Evolutionary conservation across 2,888 invertebrate genomes (phyloP).

Genomic region (Polydesmus complanatus): DNA sequence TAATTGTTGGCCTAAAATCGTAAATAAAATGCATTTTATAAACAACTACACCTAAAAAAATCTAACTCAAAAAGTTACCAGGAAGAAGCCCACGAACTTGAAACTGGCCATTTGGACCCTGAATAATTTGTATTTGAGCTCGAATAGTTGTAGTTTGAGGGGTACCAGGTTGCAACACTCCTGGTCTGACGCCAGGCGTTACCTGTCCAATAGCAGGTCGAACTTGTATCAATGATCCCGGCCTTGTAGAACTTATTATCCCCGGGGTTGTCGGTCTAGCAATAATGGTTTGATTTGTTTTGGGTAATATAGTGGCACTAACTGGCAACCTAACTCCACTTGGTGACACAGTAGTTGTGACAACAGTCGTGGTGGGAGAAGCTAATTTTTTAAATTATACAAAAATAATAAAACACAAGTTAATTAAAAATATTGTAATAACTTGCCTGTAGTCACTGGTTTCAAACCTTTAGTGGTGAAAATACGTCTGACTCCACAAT

Average conservation of each 20-base stretch:
- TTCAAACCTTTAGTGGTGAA: conserved; percentile 22
- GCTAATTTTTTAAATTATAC: too few species aligned
- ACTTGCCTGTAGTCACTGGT: conserved; percentile 14
- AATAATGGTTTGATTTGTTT: conserved; percentile 11
- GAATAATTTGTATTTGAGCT: conserved; percentile 62
- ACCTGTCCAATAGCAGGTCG: conserved; percentile 6
- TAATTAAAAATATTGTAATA: not conserved
- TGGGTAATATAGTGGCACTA: conserved; percentile 22
- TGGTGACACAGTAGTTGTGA: conserved; percentile 9
- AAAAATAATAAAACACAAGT: not conserved
- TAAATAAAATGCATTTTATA: not conserved
- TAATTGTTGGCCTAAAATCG: conserved; percentile 54
- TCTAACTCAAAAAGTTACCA: conserved; percentile 36
- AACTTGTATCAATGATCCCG: not conserved
- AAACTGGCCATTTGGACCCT: conserved; percentile 77
- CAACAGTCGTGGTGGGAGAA: conserved; percentile 5
- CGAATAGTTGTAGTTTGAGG: conserved; percentile 18
- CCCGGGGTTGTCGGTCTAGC: conserved; percentile 35
- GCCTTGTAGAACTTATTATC: not conserved
- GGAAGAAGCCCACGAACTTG: conserved; percentile 81
- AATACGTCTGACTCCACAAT: conserved; percentile 21
- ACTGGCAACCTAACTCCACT: conserved; percentile 19
- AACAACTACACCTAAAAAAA: not conserved
- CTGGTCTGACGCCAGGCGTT: conserved; percentile 19
- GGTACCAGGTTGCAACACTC: conserved; percentile 15